A percentile compares a stretch with the other conserved stretches of the same genome.
phyloP scores from a whole-genome alignment of 2,113 vertebrate genomes.

The Oxyruncus cristatus region DNA sequence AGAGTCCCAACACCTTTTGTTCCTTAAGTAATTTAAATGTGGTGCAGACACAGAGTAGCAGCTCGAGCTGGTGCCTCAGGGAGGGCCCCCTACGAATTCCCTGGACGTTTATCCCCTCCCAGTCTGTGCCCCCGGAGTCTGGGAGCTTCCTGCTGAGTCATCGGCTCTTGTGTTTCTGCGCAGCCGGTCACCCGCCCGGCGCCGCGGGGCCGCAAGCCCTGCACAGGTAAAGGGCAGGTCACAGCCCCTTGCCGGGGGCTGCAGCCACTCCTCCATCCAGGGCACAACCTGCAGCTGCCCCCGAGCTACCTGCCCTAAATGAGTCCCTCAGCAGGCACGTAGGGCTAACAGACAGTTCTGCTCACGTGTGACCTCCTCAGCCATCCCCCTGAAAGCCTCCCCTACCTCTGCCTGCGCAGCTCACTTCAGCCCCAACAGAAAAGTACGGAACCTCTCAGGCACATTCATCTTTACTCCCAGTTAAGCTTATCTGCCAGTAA shows the following conservation, averaged over 20 bases:
- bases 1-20: not conserved
- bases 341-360: not conserved
- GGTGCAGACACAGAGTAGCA: not conserved
- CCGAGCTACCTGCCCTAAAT: rapidly evolving
- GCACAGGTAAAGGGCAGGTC: not conserved
- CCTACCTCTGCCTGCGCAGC: not conserved
- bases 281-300: not conserved
- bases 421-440: not conserved
- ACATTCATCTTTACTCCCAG: not conserved
- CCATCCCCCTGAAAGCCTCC: not conserved
- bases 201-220: not conserved
- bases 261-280: not conserved
- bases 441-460: not conserved
- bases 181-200: no score
- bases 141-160: not conserved
- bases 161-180: not conserved
- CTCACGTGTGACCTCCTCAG: not conserved
- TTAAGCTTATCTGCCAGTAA: not conserved
- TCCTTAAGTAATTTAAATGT: not conserved
- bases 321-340: not conserved
- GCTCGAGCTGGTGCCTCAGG: not conserved
- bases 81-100: not conserved
- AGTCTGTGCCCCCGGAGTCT: no score
- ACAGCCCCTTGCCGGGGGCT: not conserved
- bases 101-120: not conserved